phyloP scores from a whole-genome alignment of 2,113 vertebrate species.

The Platysternon megacephalum region DNA sequence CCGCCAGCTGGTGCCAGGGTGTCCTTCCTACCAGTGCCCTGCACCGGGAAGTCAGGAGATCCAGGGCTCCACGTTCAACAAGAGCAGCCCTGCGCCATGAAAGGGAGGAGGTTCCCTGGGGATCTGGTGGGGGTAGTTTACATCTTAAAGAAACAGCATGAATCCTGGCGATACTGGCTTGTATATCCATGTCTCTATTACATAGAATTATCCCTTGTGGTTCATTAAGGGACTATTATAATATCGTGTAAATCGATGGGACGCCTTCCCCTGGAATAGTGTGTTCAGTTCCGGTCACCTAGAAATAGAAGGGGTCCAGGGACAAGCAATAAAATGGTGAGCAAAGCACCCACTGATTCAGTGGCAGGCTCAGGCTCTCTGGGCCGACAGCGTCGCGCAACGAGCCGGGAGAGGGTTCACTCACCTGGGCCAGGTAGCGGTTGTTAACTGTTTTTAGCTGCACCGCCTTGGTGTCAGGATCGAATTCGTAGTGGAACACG shows the following conservation, averaged over 20 bases:
- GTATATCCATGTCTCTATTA: not conserved
- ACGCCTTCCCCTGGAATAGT: not conserved
- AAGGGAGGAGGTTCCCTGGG: too few relatives aligned
- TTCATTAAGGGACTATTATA: not conserved
- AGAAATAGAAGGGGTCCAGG: not conserved
- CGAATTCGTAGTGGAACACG: slow-evolving; percentile 64
- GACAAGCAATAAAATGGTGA: not conserved
- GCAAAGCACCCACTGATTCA: not conserved
- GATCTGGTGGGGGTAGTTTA: too few relatives aligned
- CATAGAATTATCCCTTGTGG: not conserved
- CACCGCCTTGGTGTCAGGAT: not conserved
- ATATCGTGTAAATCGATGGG: not conserved
- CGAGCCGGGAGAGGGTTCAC: not conserved
- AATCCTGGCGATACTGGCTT: not conserved
- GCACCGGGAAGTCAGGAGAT: not conserved
- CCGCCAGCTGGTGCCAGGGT: not conserved
- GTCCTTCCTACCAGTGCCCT: too few relatives aligned
- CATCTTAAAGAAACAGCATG: not conserved
- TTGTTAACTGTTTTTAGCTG: slow-evolving; percentile 62
- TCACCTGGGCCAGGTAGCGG: slow-evolving; percentile 70
- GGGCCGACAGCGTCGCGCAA: not conserved
- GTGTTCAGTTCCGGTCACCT: not conserved
- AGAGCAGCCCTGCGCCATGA: not conserved
- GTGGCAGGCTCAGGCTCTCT: not conserved
- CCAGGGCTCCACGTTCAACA: not conserved